Conservation (phyloP, 1,140 invertebrate genomes). For the Neodiprion virginianus region DNA sequence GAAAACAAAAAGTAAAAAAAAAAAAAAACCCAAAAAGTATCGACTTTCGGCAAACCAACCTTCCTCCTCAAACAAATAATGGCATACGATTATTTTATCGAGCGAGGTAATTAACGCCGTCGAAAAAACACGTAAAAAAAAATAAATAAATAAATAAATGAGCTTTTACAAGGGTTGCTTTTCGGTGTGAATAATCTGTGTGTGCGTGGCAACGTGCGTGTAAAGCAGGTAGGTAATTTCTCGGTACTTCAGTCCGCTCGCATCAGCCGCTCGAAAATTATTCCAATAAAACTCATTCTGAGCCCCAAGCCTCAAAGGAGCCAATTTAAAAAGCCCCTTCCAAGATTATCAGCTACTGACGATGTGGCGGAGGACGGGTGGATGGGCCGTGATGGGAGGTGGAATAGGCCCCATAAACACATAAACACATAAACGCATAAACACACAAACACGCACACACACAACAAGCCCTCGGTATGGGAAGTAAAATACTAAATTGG, state of each 20-base stretch:
- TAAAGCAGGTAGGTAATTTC: background rate
- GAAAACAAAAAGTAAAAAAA: too few relatives aligned
- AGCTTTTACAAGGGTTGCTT: too few relatives aligned
- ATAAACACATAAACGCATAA: background rate
- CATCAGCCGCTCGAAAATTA: slow-evolving; percentile 48
- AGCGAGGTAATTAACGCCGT: too few relatives aligned
- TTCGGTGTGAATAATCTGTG: too few relatives aligned
- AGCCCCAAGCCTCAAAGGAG: slow-evolving; percentile 56
- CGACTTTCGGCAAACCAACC: too few relatives aligned
- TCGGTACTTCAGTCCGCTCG: background rate
- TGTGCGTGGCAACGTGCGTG: background rate
- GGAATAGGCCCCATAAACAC: too few relatives aligned
- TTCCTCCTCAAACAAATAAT: too few relatives aligned
- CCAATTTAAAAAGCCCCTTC: slow-evolving; percentile 62
- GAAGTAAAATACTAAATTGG: slow-evolving; percentile 44
- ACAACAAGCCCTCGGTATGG: background rate
- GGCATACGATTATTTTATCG: too few relatives aligned
- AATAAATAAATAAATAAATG: too few relatives aligned
- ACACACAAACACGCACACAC: background rate
- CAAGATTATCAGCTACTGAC: slow-evolving; percentile 53
- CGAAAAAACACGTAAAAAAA: too few relatives aligned
- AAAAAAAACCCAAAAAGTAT: too few relatives aligned
- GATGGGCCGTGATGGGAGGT: too few relatives aligned
- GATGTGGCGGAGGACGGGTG: slow-evolving; percentile 27
- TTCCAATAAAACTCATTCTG: slow-evolving; percentile 60